Evolutionary conservation across 2,113 vertebrate genomes (phyloP).

Genomic region (Lagopus muta): DNA sequence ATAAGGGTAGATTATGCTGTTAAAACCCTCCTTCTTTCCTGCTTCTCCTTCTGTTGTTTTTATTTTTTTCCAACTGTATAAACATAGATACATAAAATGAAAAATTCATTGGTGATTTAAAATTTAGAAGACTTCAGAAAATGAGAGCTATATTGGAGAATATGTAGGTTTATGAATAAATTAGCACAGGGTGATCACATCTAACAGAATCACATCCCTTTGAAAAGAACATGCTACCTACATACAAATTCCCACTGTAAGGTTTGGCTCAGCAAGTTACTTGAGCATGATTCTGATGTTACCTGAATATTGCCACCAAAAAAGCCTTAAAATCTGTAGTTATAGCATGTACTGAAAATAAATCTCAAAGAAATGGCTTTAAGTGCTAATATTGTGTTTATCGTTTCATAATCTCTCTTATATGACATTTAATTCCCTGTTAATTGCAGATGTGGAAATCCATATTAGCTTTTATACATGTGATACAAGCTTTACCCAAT

Average conservation of each 20-base stretch:
- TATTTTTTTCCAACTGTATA: not conserved
- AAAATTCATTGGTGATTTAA: not conserved
- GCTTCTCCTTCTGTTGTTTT: not conserved
- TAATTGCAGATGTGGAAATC: not conserved
- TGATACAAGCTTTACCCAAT: not conserved
- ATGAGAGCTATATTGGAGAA: not conserved
- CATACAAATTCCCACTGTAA: not conserved
- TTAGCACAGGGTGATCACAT: not conserved
- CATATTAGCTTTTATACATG: not conserved
- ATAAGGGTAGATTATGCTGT: not conserved
- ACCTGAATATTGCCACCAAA: not conserved
- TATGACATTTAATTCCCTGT: not conserved
- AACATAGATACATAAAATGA: not conserved
- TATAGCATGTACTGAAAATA: not conserved
- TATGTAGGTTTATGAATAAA: not conserved
- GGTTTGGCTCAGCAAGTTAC: not conserved
- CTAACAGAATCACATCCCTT: not conserved
- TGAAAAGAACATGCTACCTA: not conserved
- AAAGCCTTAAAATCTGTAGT: not conserved
- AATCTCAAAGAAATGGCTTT: not conserved
- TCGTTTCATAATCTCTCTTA: not conserved
- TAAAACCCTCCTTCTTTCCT: not conserved
- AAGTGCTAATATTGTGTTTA: not conserved
- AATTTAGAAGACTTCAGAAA: not conserved
- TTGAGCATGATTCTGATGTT: not conserved